phyloP scores from a whole-genome alignment of 2,797 vertebrate genomes.

The Alcedo atthis region DNA sequence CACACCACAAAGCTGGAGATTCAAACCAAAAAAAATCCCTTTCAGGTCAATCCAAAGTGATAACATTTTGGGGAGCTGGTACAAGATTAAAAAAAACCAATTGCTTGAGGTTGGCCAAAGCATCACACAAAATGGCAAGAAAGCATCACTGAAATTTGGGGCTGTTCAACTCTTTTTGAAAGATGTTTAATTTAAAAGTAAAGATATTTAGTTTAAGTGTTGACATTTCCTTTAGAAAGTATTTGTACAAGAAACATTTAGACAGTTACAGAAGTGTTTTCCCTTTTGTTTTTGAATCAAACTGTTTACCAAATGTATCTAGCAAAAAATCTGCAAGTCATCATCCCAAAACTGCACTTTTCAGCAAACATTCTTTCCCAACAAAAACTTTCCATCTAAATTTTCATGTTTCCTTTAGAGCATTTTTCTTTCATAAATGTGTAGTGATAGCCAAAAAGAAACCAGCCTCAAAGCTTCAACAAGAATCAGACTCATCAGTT shows the following conservation, averaged over 20 bases:
- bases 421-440: slow-evolving; percentile 58
- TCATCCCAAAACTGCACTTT: slow-evolving; percentile 54
- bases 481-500: slow-evolving; percentile 43
- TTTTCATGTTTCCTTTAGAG: slow-evolving; percentile 18
- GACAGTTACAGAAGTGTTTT: slow-evolving; percentile 31
- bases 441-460: slow-evolving; percentile 35
- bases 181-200: background rate
- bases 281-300: slow-evolving; percentile 36
- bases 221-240: slow-evolving; percentile 21
- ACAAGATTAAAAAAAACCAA: background rate
- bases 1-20: slow-evolving; percentile 12
- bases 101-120: background rate
- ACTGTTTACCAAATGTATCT: slow-evolving; percentile 23
- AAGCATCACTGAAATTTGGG: background rate
- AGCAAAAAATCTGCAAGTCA: slow-evolving; percentile 47
- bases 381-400: slow-evolving; percentile 38
- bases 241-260: slow-evolving; percentile 34
- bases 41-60: background rate
- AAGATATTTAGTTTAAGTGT: background rate
- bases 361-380: slow-evolving; percentile 50
- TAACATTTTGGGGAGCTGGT: background rate
- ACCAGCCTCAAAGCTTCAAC: slow-evolving; percentile 27
- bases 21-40: background rate
- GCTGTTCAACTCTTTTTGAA: slow-evolving; percentile 23
- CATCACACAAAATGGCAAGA: background rate